These are phyloP conservation scores for Nanger granti DNA, from an alignment of 2,113 vertebrate genomes.

Conservation along the genomic window DNA sequence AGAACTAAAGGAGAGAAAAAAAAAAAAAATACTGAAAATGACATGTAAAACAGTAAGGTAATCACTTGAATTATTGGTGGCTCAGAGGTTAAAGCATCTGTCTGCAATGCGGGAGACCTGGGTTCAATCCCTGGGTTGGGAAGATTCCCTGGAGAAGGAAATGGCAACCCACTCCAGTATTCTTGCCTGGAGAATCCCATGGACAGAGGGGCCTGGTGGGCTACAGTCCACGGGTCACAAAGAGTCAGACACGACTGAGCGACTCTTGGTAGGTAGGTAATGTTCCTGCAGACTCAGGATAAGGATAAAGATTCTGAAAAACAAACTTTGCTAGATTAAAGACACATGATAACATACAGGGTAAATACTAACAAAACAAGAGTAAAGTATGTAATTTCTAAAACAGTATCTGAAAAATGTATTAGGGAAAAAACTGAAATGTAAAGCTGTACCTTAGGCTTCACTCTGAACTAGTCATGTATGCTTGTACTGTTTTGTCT, in stretches of 20 bases:
- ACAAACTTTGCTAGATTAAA: neutral
- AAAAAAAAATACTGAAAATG: neutral
- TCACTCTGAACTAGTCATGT: neutral
- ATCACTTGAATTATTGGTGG: neutral
- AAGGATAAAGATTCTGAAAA: slow-evolving; percentile 14
- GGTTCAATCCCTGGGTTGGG: too few species aligned
- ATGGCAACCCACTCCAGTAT: too few species aligned
- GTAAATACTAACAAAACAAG: neutral
- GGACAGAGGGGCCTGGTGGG: too few species aligned
- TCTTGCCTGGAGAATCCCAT: too few species aligned
- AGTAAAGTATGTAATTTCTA: neutral
- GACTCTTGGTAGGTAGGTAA: neutral
- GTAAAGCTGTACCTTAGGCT: neutral
- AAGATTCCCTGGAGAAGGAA: too few species aligned
- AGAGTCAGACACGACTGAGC: too few species aligned
- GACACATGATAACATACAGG: neutral
- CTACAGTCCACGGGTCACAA: too few species aligned
- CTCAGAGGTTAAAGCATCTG: too few species aligned
- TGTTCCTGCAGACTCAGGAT: neutral
- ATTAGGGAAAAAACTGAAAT: neutral
- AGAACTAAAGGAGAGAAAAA: neutral
- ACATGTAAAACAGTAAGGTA: neutral
- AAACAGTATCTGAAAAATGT: neutral
- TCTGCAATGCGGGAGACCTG: too few species aligned
- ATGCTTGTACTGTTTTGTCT: neutral